A percentile compares a stretch with the other conserved stretches of the same genome.
Evolutionary conservation across 2,113 vertebrate species (phyloP).

Genomic region (Meles meles): DNA sequence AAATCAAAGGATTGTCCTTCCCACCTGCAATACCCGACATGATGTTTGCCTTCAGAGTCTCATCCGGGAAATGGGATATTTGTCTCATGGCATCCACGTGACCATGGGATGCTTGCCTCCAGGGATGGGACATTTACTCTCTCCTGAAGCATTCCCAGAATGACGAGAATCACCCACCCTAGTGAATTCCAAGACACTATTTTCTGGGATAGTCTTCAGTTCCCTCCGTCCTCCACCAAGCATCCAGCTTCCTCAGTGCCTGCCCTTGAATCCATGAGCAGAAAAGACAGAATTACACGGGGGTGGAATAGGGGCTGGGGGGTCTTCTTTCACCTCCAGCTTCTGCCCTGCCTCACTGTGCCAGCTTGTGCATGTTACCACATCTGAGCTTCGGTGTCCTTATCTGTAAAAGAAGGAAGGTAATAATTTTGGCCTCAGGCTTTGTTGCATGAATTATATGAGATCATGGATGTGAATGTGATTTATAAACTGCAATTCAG

Average conservation of each 20-base stretch:
- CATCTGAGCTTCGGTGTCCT: not conserved
- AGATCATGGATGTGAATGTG: not conserved
- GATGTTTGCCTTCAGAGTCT: constrained; percentile 1
- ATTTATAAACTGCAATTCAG: not conserved
- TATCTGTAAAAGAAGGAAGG: not conserved
- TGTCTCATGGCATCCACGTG: not conserved
- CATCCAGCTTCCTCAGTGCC: not conserved
- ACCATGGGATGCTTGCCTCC: constrained; percentile 1
- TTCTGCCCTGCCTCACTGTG: not conserved
- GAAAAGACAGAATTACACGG: not conserved
- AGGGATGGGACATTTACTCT: not conserved
- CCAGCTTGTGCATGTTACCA: not conserved
- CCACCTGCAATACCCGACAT: not conserved
- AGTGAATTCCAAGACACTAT: not conserved
- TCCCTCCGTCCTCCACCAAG: not conserved
- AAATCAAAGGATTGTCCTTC: not conserved
- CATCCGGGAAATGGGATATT: constrained; percentile 12
- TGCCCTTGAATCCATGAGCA: not conserved
- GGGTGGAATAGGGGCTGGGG: not conserved
- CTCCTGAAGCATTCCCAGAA: not conserved
- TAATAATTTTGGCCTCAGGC: not conserved
- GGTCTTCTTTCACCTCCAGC: not conserved
- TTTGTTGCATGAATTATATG: not conserved
- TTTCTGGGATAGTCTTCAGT: not conserved
- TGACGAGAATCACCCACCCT: not conserved